Base-by-base conservation (phyloP, 2,113 vertebrate species). In the Prunella himalayana region DNA sequence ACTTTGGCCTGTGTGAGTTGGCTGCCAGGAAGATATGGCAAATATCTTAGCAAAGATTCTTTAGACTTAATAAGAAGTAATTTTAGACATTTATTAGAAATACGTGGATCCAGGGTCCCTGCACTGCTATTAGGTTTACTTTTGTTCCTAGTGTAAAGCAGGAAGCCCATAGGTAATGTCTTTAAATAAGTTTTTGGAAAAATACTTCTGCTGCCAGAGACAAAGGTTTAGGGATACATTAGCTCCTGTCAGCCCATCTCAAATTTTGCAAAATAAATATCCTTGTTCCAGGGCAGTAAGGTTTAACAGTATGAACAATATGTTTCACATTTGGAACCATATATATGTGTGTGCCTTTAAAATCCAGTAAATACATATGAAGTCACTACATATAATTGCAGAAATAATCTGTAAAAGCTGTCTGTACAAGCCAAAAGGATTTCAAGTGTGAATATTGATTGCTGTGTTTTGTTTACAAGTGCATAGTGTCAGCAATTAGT, bases 401-500 rank as follows among this genome's bases (percentile, higher is more conserved):
- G 44, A 68, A 89, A 69, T 24, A 88, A 49, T 24, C 41, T 90
- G 30, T 42, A 39, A 47, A 35, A 65, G 69, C 27, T 85, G n/a
- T 66, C 56, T 85, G n/a, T 59, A 83, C 18, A 92, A 86, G 37
- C 45, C 49, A 80, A 15, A 85, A 66, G 6, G 9, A 81, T 90
- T 93, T 95, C 92, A 92, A 84, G 51, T 4, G 69, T 30, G 53
- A 73, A 39, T 92, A 85, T 57, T 65, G 35, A 69, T 81, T 31
- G 4, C 64, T 93, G 72, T 42, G 56, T 66, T 95, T 96, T 39
- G 9, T 94, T 97, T 95, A 59, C 85, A 94, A 95, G 95, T 82
- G 75, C 81, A 94, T 41, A 68, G 66, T 94, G 79, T 94, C 81
- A 91, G 92, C 88, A 96, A 94, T 97, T 97, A 97, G 53, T 68